Evolutionary conservation across 2,888 invertebrate species (phyloP).

Genomic region (Molanna angustata): DNA sequence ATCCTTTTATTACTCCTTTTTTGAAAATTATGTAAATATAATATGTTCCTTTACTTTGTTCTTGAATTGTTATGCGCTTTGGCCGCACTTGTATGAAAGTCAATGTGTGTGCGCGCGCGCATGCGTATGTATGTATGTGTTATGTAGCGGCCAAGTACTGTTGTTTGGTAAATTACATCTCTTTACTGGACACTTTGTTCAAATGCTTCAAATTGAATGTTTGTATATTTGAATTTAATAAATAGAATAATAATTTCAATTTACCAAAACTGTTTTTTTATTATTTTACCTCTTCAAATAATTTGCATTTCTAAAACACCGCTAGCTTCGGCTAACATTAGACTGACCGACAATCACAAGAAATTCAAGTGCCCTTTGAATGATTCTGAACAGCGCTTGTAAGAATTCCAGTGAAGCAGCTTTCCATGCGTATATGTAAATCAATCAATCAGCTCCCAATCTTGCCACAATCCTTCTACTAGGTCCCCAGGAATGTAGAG

Average conservation of each 20-base stretch:
- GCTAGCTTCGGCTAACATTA: no score
- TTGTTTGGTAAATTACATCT: neutral
- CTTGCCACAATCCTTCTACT: no score
- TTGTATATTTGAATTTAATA: slow-evolving; percentile 27
- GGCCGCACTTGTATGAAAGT: neutral
- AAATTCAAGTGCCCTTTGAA: no score
- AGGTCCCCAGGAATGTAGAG: no score
- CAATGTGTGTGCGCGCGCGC: neutral
- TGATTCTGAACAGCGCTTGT: no score
- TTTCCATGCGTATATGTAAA: no score
- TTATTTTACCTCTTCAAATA: no score
- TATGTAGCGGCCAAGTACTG: neutral
- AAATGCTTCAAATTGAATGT: slow-evolving; percentile 22
- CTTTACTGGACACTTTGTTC: slow-evolving; percentile 8
- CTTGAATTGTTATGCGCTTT: slow-evolving; percentile 20
- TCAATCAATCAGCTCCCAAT: no score
- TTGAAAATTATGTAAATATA: slow-evolving; percentile 20
- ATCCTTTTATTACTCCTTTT: slow-evolving; percentile 4
- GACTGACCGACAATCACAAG: no score
- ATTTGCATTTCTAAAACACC: no score
- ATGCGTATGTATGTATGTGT: slow-evolving; percentile 1
- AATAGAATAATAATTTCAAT: slow-evolving; percentile 20
- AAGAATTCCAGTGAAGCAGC: no score
- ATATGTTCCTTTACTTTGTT: slow-evolving; percentile 18
- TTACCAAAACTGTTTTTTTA: slow-evolving; percentile 6